phyloP scores from a whole-genome alignment of 2,797 vertebrate species.

The Chromis chromis region DNA sequence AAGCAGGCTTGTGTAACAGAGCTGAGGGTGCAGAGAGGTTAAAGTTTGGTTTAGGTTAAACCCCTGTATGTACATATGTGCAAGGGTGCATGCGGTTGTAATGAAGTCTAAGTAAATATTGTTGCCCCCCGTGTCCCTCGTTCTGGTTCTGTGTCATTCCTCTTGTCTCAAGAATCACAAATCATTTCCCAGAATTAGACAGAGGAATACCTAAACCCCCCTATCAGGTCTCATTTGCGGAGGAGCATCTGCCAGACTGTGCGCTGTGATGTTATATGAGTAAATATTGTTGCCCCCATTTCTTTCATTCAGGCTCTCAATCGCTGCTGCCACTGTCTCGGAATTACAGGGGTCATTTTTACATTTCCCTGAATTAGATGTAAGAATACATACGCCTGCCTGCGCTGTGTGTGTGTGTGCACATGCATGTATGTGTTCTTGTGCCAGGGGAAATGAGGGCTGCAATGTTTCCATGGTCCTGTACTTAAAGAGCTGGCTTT shows the following conservation, averaged over 20 bases:
- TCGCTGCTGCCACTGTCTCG: conserved; percentile 64
- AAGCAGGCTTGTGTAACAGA: conserved; percentile 65
- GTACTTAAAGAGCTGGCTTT: conserved; percentile 80
- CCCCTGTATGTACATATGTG: conserved; percentile 48
- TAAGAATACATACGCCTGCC: conserved; percentile 65
- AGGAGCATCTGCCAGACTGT: conserved; percentile 12
- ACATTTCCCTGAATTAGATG: conserved; percentile 86
- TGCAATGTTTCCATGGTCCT: conserved; percentile 74
- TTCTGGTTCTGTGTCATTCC: conserved; percentile 68
- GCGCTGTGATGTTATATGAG: conserved; percentile 8
- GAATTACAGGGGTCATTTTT: conserved; percentile 84
- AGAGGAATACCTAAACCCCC: conserved; percentile 50
- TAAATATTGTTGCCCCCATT: conserved; percentile 55
- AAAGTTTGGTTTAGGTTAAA: conserved; percentile 74
- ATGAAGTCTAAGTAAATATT: conserved; percentile 82
- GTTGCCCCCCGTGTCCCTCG: conserved; percentile 52
- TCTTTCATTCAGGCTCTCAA: conserved; percentile 69
- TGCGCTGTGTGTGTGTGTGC: conserved; percentile 6
- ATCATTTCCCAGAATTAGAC: conserved; percentile 85
- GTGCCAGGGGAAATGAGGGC: conserved; percentile 58
- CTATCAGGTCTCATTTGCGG: conserved; percentile 35
- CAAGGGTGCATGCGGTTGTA: conserved; percentile 53
- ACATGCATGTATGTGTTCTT: conserved; percentile 19
- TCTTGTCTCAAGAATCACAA: conserved; percentile 80
- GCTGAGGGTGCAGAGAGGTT: conserved; percentile 69